Evolutionary conservation across 2,888 invertebrate genomes (phyloP).

Genomic region (Drosophila barbarae): DNA sequence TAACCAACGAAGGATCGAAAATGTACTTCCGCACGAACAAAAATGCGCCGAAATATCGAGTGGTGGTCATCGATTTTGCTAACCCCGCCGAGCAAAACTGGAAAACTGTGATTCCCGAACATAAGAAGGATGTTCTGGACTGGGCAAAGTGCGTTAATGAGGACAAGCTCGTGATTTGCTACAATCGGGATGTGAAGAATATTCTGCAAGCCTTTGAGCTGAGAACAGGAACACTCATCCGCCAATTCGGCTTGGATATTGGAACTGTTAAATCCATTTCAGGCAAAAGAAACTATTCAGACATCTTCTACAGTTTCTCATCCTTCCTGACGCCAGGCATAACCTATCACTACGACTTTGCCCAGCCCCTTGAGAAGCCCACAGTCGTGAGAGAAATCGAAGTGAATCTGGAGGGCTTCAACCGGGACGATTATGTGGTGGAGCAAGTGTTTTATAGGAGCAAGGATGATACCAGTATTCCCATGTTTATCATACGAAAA

Average conservation of each 20-base stretch:
- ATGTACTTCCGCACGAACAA: slow-evolving; percentile 96
- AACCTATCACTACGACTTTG: slow-evolving; percentile 93
- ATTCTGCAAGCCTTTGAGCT: slow-evolving; percentile 87
- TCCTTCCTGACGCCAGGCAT: slow-evolving; percentile 94
- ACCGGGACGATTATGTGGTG: slow-evolving; percentile 88
- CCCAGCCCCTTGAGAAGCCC: slow-evolving; percentile 83
- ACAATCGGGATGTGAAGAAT: slow-evolving; percentile 96
- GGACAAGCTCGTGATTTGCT: slow-evolving; percentile 92
- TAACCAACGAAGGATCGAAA: slow-evolving; percentile 91
- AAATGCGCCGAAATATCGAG: slow-evolving; percentile 93
- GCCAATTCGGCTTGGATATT: slow-evolving; percentile 89
- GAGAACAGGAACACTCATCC: slow-evolving; percentile 85
- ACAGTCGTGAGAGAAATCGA: slow-evolving; percentile 90
- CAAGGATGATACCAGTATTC: slow-evolving; percentile 95
- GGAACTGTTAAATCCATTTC: slow-evolving; percentile 92
- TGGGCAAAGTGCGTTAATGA: slow-evolving; percentile 91
- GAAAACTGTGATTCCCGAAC: slow-evolving; percentile 90
- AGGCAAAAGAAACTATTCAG: slow-evolving; percentile 90
- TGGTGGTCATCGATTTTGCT: slow-evolving; percentile 90
- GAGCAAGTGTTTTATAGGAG: slow-evolving; percentile 95
- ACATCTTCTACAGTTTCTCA: slow-evolving; percentile 95
- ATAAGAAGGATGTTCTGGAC: slow-evolving; percentile 92
- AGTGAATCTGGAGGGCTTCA: slow-evolving; percentile 88
- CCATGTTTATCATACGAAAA: slow-evolving; percentile 95
- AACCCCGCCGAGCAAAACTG: slow-evolving; percentile 88